These are phyloP conservation scores for Centropristis striata DNA, from an alignment of 2,113 vertebrate species.

Conservation along the genomic window DNA sequence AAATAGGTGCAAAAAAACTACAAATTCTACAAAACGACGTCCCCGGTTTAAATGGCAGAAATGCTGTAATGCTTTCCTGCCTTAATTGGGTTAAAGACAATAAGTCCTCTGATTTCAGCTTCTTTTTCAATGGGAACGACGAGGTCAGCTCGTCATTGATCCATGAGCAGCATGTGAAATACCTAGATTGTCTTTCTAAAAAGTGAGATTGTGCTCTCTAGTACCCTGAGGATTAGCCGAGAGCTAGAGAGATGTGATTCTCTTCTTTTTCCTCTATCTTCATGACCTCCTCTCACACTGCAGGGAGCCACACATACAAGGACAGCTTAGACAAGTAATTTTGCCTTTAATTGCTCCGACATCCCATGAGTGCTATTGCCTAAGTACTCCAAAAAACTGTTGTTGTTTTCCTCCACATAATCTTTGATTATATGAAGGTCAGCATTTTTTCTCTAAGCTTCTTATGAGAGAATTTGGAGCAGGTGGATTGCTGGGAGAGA, in stretches of 20 bases:
- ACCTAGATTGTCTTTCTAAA: conserved; percentile 71
- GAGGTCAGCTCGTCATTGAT: conserved; percentile 78
- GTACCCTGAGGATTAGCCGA: conserved; percentile 58
- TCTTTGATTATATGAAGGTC: conserved; percentile 84
- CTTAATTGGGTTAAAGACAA: too few relatives aligned
- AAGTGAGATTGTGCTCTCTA: conserved; percentile 43
- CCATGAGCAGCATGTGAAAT: conserved; percentile 57
- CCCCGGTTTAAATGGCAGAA: too few relatives aligned
- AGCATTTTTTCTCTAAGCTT: conserved; percentile 80
- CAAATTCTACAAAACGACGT: too few relatives aligned
- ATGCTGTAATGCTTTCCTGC: too few relatives aligned
- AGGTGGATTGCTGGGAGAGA: conserved; percentile 74
- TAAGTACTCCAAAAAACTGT: conserved; percentile 78
- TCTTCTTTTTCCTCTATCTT: conserved; percentile 55
- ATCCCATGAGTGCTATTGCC: conserved; percentile 78
- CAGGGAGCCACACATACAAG: conserved; percentile 63
- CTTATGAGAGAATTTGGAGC: conserved; percentile 77
- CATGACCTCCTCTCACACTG: conserved; percentile 68
- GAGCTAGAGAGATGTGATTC: conserved; percentile 41
- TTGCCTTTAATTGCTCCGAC: conserved; percentile 81
- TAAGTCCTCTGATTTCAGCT: too few relatives aligned
- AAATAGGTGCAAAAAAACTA: too few relatives aligned
- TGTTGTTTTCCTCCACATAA: conserved; percentile 81
- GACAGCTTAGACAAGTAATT: conserved; percentile 83
- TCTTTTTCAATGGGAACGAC: too few relatives aligned